phyloP scores from a whole-genome alignment of 2,797 vertebrate species.

The Gastrophryne carolinensis region DNA sequence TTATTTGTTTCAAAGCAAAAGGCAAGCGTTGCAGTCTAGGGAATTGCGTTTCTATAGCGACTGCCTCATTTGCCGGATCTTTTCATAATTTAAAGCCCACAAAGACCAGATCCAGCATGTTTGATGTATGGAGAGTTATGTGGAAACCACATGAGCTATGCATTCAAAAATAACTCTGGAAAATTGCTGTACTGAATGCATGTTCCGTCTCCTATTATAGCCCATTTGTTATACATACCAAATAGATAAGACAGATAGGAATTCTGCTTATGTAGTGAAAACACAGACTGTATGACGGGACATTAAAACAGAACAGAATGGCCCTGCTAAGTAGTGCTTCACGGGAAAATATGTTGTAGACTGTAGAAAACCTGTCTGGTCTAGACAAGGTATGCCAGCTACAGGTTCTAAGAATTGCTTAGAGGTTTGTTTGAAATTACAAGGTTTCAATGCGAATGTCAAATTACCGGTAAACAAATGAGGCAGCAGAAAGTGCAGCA shows the following conservation, averaged over 20 bases:
- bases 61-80: background rate
- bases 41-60: conserved; percentile 27
- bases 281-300: too few relatives aligned
- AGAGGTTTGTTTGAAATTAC: too few relatives aligned
- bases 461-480: too few relatives aligned
- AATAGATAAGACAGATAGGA: background rate
- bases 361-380: too few relatives aligned
- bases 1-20: background rate
- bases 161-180: background rate
- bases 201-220: background rate
- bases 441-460: too few relatives aligned
- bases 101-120: background rate
- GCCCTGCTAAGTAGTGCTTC: too few relatives aligned
- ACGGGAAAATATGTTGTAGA: too few relatives aligned
- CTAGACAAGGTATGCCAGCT: too few relatives aligned
- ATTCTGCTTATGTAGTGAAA: background rate
- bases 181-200: background rate
- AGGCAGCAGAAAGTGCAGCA: too few relatives aligned
- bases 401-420: too few relatives aligned
- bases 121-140: background rate
- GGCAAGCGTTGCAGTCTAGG: background rate
- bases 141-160: background rate
- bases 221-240: background rate
- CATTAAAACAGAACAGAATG: too few relatives aligned
- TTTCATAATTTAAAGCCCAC: background rate